Percentiles rank a stretch among this genome's conserved stretches.
These are phyloP conservation scores for Bettongia penicillata DNA, from an alignment of 2,113 vertebrate species.

Conservation along the genomic window DNA sequence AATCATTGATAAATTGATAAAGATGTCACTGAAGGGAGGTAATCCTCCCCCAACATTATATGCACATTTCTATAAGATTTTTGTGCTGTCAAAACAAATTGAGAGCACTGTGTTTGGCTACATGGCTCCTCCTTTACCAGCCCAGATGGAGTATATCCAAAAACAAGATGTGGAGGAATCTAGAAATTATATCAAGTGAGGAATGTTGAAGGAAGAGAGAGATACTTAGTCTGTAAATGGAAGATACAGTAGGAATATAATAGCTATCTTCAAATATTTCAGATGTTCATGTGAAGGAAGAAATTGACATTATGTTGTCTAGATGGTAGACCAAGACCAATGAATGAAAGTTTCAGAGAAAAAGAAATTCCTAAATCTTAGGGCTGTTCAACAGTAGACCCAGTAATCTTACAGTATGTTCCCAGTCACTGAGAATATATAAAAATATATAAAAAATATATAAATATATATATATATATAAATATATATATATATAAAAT, in stretches of 20 bases:
- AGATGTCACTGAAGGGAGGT: background rate
- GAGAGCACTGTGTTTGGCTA: background rate
- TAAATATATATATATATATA: no score
- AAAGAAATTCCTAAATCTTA: background rate
- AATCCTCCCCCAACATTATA: background rate
- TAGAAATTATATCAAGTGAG: background rate
- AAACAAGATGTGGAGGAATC: background rate
- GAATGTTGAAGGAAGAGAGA: background rate
- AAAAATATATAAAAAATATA: no score
- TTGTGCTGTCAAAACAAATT: background rate
- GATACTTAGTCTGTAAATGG: background rate
- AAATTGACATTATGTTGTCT: background rate
- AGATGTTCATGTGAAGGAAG: background rate
- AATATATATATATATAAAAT: no score
- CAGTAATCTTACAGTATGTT: background rate
- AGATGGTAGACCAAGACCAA: background rate
- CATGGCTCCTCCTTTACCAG: background rate
- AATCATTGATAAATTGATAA: background rate
- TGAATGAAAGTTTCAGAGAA: background rate
- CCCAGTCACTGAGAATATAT: background rate
- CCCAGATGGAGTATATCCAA: background rate
- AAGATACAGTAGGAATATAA: background rate
- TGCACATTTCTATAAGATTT: background rate
- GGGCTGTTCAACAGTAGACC: background rate
- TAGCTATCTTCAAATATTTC: background rate